A percentile compares a stretch with the other conserved stretches of the same genome.
Evolutionary conservation across 2,113 vertebrate species (phyloP).

Genomic region (Laticauda laticaudata): DNA sequence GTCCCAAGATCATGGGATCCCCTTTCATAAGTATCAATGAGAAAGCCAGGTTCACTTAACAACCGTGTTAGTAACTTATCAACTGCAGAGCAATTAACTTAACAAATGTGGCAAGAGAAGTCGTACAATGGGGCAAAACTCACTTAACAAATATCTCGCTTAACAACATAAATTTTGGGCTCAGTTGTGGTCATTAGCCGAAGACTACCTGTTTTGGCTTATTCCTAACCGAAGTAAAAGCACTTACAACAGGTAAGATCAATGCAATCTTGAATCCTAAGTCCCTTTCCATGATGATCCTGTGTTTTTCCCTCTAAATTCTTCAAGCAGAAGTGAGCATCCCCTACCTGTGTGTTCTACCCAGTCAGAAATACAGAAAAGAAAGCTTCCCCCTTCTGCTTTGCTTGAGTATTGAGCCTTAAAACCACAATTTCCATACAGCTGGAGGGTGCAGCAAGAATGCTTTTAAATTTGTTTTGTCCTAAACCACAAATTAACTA

Average conservation of each 20-base stretch:
- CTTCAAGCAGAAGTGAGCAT: not conserved
- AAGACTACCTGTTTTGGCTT: not conserved
- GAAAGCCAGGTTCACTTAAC: too few species aligned
- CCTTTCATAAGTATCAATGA: too few species aligned
- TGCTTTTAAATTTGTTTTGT: not conserved
- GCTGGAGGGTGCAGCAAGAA: slow-evolving; percentile 31
- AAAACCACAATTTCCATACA: not conserved
- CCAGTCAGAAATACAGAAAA: not conserved
- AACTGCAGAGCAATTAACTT: too few species aligned
- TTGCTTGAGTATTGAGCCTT: not conserved
- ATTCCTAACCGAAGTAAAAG: not conserved
- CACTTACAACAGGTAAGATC: not conserved
- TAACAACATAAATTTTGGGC: too few species aligned
- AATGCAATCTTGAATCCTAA: not conserved
- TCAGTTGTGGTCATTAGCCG: not conserved
- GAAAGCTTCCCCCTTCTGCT: not conserved
- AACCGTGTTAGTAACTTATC: too few species aligned
- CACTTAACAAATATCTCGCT: too few species aligned
- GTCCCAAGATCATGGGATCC: too few species aligned
- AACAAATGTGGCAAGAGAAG: too few species aligned
- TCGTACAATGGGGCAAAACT: too few species aligned
- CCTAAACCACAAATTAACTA: not conserved
- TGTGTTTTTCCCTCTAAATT: not conserved
- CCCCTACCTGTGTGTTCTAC: not conserved
- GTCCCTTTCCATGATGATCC: not conserved